Conservation (phyloP, 2,888 invertebrate genomes). For the Cephalotes varians region DNA sequence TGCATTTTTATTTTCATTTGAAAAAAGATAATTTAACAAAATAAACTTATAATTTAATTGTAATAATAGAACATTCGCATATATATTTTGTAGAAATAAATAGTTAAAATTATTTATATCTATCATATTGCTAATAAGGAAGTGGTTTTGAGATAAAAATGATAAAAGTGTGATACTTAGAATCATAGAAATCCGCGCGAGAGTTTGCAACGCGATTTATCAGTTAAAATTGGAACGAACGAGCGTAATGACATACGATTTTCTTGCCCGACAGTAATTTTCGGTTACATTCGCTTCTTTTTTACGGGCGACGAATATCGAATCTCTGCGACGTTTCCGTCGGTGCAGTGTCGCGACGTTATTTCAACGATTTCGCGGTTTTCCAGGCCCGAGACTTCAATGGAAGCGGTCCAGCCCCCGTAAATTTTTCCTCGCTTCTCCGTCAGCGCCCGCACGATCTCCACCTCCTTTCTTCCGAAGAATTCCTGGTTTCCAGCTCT, state of each 20-base stretch:
- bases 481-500: conserved; percentile 39
- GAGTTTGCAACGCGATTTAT: conserved; percentile 10
- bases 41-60: background rate
- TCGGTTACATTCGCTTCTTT: conserved; percentile 61
- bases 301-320: conserved; percentile 70
- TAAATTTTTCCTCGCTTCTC: conserved; percentile 43
- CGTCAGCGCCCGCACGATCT: conserved; percentile 29
- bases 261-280: conserved; percentile 60
- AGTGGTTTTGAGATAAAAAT: background rate
- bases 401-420: conserved; percentile 55
- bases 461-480: conserved; percentile 7
- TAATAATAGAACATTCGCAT: background rate
- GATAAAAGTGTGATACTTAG: background rate
- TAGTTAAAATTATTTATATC: background rate
- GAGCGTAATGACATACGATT: conserved; percentile 2
- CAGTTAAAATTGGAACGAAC: conserved; percentile 21
- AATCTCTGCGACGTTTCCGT: conserved; percentile 68
- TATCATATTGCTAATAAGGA: background rate
- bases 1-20: background rate
- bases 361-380: conserved; percentile 74
- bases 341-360: conserved; percentile 57
- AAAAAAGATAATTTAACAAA: background rate
- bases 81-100: background rate
- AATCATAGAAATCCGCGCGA: background rate
- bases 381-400: conserved; percentile 65